A percentile compares a stretch with the other conserved stretches of the same genome.
phyloP scores from a whole-genome alignment of 2,888 invertebrate genomes.

The Clistopyga incitator region DNA sequence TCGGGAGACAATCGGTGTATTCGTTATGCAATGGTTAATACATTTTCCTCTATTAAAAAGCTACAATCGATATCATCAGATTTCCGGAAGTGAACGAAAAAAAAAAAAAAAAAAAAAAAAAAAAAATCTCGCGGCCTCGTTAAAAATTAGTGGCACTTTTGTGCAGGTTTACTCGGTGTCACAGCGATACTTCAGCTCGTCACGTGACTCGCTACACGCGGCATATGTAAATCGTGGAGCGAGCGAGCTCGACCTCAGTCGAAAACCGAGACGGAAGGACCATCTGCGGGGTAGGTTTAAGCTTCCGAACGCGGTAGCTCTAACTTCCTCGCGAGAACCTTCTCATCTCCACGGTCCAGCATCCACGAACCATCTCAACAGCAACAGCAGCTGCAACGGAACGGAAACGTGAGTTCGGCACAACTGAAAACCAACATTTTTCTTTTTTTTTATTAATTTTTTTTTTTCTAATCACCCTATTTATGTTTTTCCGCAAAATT shows the following conservation, averaged over 20 bases:
- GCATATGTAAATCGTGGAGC: slow-evolving; percentile 89
- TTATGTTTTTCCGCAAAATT: neutral
- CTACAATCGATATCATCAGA: neutral
- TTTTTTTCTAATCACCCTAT: slow-evolving; percentile 19
- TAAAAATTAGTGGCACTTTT: slow-evolving; percentile 73
- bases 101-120: slow-evolving; percentile 11
- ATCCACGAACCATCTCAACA: slow-evolving; percentile 87
- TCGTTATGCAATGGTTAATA: neutral
- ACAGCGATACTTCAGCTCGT: slow-evolving; percentile 89
- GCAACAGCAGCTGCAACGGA: slow-evolving; percentile 88
- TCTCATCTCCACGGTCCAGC: slow-evolving; percentile 88
- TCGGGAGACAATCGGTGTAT: neutral
- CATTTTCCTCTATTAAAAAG: neutral
- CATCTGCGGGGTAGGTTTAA: slow-evolving; percentile 87
- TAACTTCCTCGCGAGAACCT: slow-evolving; percentile 91
- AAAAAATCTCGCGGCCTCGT: slow-evolving; percentile 51
- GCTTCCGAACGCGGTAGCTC: slow-evolving; percentile 86
- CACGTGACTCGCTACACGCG: slow-evolving; percentile 90
- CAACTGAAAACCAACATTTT: slow-evolving; percentile 20
- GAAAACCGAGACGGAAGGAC: slow-evolving; percentile 89
- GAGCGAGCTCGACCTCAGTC: slow-evolving; percentile 92
- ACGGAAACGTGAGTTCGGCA: slow-evolving; percentile 87
- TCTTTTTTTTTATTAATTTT: no score
- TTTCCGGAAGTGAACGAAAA: neutral
- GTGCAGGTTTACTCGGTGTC: slow-evolving; percentile 81